Conservation (phyloP, 2,113 vertebrate species). For the Camarhynchus parvulus region DNA sequence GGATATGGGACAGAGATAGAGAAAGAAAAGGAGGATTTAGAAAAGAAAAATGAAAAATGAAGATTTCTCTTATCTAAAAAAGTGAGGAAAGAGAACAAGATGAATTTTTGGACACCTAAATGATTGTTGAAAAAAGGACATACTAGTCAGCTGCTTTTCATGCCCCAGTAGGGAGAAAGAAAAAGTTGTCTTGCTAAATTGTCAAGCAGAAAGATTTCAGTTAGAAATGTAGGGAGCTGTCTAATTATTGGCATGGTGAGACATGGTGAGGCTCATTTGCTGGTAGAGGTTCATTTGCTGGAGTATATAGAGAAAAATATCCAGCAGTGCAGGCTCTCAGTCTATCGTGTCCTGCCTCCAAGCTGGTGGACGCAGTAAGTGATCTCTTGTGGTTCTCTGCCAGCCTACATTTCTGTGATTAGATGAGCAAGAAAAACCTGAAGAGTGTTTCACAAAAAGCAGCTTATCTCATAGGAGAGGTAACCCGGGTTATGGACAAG, state of each 20-base stretch:
- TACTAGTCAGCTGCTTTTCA: conserved; percentile 13
- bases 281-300: conserved; percentile 35
- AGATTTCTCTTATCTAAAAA: background rate
- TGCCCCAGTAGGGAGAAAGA: background rate
- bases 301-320: conserved; percentile 20
- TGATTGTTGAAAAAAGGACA: background rate
- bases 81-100: background rate
- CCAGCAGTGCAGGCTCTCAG: background rate
- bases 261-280: conserved; percentile 15
- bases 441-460: background rate
- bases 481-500: background rate
- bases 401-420: background rate
- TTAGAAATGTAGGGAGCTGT: background rate
- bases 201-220: background rate
- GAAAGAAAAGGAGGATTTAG: conserved; percentile 14
- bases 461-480: background rate
- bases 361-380: background rate
- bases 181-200: background rate
- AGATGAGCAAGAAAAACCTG: background rate
- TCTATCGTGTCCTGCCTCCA: background rate
- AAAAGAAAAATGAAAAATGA: conserved; percentile 17
- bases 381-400: conserved; percentile 15
- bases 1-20: background rate
- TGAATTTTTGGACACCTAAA: conserved; percentile 1
- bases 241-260: conserved; percentile 5